phyloP scores from a whole-genome alignment of 2,888 invertebrate species.

The Cephus runcator region DNA sequence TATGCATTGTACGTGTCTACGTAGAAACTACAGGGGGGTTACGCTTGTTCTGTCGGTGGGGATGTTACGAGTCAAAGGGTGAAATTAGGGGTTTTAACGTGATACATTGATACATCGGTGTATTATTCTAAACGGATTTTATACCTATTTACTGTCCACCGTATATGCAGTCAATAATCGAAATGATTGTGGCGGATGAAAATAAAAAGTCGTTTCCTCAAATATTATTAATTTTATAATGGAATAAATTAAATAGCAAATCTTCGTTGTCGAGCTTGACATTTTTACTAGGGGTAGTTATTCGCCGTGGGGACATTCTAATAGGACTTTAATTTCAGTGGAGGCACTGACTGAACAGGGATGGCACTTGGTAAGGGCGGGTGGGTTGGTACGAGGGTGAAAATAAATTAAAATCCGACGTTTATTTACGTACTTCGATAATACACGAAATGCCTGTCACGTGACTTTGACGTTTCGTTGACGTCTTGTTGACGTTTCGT shows the following conservation, averaged over 20 bases:
- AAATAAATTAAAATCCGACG: neutral
- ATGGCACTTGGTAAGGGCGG: no score
- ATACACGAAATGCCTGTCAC: neutral
- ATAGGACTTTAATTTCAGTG: neutral
- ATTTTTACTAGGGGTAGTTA: neutral
- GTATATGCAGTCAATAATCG: neutral
- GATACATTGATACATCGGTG: constrained; percentile 18
- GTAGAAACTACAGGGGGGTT: neutral
- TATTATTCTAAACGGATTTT: neutral
- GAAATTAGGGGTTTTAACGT: constrained; percentile 23
- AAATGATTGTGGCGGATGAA: no score
- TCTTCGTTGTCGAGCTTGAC: neutral
- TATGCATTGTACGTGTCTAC: neutral
- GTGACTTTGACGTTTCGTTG: no score
- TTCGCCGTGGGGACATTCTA: neutral
- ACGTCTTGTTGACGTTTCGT: no score
- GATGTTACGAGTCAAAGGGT: constrained; percentile 19
- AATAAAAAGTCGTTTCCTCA: neutral
- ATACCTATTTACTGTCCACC: neutral
- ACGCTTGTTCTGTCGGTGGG: neutral
- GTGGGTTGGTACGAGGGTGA: neutral
- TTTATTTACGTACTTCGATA: neutral
- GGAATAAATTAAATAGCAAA: neutral
- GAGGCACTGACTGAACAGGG: neutral
- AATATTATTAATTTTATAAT: neutral